These are phyloP conservation scores for Taeniopygia guttata DNA, from an alignment of 2,797 vertebrate genomes.

Conservation along the genomic window DNA sequence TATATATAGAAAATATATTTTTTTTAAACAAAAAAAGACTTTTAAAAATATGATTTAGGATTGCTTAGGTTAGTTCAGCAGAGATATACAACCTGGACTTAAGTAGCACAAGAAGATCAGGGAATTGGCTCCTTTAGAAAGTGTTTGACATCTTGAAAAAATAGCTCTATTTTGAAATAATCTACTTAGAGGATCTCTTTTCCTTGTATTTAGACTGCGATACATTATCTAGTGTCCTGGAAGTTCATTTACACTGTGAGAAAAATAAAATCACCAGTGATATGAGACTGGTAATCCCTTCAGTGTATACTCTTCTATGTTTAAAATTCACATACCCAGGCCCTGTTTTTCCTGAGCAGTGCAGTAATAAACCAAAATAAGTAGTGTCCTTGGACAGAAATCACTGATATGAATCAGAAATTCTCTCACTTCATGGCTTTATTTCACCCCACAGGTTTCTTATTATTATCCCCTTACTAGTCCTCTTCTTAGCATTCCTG, in stretches of 20 bases:
- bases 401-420: background rate
- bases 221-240: background rate
- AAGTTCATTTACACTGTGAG: background rate
- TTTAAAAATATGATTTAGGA: background rate
- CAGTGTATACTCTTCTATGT: background rate
- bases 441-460: background rate
- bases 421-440: background rate
- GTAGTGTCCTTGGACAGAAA: constrained; percentile 4
- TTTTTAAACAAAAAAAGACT: background rate
- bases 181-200: background rate
- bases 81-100: background rate
- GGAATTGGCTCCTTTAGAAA: background rate
- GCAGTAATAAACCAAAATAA: background rate
- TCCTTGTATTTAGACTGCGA: background rate
- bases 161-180: background rate
- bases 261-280: background rate
- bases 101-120: background rate
- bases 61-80: background rate
- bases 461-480: background rate
- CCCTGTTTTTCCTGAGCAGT: background rate
- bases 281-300: background rate
- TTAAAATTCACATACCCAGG: background rate
- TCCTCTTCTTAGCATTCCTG: background rate
- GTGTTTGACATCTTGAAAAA: background rate
- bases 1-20: background rate